Conservation (phyloP, 1,140 invertebrate genomes). For the Zaprionus capensis region DNA sequence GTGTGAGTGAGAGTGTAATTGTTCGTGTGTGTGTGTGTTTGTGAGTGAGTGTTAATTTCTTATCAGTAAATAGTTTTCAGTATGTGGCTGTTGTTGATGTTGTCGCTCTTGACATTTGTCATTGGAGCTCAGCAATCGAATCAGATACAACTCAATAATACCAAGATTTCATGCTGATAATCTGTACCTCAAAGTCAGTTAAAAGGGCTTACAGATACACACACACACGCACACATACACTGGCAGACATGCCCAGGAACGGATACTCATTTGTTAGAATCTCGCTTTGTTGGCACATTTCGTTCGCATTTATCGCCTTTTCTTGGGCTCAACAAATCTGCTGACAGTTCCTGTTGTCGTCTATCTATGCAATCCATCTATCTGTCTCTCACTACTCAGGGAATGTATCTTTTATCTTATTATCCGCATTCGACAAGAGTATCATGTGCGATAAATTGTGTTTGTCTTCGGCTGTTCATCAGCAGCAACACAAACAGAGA, state of each 20-base stretch:
- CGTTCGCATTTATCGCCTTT: constrained; percentile 61
- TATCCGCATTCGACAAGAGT: constrained; percentile 54
- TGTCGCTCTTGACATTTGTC: neutral
- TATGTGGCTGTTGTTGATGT: constrained; percentile 49
- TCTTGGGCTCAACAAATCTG: constrained; percentile 60
- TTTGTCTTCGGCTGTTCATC: constrained; percentile 36
- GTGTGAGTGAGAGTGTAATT: neutral
- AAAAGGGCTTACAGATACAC: neutral
- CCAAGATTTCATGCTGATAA: constrained; percentile 15
- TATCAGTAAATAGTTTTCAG: constrained; percentile 79
- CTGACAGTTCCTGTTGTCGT: constrained; percentile 53
- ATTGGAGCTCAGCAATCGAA: constrained; percentile 20
- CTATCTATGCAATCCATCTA: constrained; percentile 21
- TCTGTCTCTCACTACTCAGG: constrained; percentile 18
- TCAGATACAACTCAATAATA: neutral
- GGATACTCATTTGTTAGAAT: constrained; percentile 50
- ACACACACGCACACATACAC: neutral
- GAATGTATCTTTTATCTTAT: constrained; percentile 54
- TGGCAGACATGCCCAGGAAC: neutral
- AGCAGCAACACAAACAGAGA: constrained; percentile 3
- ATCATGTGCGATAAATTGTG: constrained; percentile 72
- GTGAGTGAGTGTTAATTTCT: constrained; percentile 46
- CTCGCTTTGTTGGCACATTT: constrained; percentile 63
- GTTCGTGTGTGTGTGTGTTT: neutral
- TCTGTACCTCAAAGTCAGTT: constrained; percentile 13